Base-by-base conservation (phyloP, 2,797 vertebrate species). In the Crypturellus tataupa region DNA sequence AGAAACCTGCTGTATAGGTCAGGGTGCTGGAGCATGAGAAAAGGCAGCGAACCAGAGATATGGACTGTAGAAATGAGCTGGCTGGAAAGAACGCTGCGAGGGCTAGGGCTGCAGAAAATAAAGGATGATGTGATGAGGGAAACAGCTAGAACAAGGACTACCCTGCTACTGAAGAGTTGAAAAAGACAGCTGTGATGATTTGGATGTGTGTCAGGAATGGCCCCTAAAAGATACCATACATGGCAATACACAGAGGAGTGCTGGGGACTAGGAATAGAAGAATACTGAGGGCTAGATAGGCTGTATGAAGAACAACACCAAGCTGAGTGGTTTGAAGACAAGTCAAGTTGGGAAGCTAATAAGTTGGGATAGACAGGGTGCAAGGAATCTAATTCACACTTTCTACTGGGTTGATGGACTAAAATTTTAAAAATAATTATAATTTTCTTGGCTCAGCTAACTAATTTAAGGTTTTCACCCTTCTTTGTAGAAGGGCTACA, bases 141-240 rank as follows among this genome's bases (percentile, higher is more conserved):
- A 95, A 78, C 58, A 91, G 87, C 49, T 83, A 80, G 87, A 12
- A 68, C 2, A 3, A 94, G 79, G 78, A 58, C 37, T 85, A 33
- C 33, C 23, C 40, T 85, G 49, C 40, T 78, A 72, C 49, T 56
- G 55, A 81, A 78, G 70, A 78, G 56, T 10, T 33, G 9, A 76
- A 80, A 86, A 85, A 70, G 75, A 94, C 79, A 93, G 68, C 91
- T 92, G 94, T 89, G 79, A 80, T 59, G 60, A 44, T 39, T 76
- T 78, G 87, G 85, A 76, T 16, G 46, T 1, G 2, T 56, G 80
- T 81, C 85, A 93, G 91, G 73, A 90, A 89, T 33, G 44, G 19
- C 2, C 16, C 20, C 85, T 62, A 42, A 49, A 75, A 83, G 72
- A 69, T 9, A 19, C 72, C 49, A 53, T 91, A 85, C 69, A 78